phyloP scores from a whole-genome alignment of 2,888 invertebrate genomes.

The Hemithea aestivaria region DNA sequence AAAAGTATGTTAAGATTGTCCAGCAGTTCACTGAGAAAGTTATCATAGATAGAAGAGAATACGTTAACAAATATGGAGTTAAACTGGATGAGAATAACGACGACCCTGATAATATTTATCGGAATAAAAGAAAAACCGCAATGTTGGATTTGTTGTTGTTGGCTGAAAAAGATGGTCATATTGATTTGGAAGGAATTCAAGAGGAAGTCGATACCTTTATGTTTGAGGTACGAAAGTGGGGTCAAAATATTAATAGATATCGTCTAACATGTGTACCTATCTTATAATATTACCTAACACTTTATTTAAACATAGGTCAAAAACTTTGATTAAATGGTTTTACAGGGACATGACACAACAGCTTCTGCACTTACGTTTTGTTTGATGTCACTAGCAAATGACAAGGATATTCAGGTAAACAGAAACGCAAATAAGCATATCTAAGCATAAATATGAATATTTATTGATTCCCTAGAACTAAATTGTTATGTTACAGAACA shows the following conservation, averaged over 20 bases:
- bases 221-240: slow-evolving; percentile 80
- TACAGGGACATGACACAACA: slow-evolving; percentile 76
- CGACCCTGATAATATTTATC: too few relatives aligned
- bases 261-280: too few relatives aligned
- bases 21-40: slow-evolving; percentile 63
- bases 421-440: too few relatives aligned
- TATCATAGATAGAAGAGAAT: slow-evolving; percentile 43
- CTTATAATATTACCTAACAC: too few relatives aligned
- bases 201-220: slow-evolving; percentile 83
- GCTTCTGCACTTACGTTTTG: slow-evolving; percentile 60
- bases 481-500: too few relatives aligned
- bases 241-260: too few relatives aligned
- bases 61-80: slow-evolving; percentile 24
- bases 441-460: too few relatives aligned
- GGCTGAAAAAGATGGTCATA: slow-evolving; percentile 67
- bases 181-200: slow-evolving; percentile 74
- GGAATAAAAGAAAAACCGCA: slow-evolving; percentile 74
- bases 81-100: slow-evolving; percentile 21
- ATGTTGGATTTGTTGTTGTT: slow-evolving; percentile 77
- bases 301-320: too few relatives aligned
- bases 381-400: slow-evolving; percentile 67
- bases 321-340: too few relatives aligned
- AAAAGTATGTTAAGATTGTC: slow-evolving; percentile 47
- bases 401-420: slow-evolving; percentile 45
- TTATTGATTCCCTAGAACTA: too few relatives aligned